Conservation (phyloP, 2,888 invertebrate genomes). For the Liodrosophila aerea region DNA sequence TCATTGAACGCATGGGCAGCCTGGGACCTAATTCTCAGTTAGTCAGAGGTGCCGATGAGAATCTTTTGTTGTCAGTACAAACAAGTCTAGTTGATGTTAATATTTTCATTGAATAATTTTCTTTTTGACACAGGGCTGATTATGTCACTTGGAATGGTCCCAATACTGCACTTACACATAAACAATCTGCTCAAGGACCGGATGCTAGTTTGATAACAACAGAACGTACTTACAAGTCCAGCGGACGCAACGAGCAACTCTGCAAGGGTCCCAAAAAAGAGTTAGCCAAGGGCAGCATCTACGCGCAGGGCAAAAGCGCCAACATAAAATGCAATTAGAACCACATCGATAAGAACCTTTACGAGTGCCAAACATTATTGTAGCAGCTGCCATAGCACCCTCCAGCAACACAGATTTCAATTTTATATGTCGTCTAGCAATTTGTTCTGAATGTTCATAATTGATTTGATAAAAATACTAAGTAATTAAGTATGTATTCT, state of each 20-base stretch:
- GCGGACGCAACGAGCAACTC: slow-evolving; percentile 87
- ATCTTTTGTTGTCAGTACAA: slow-evolving; percentile 88
- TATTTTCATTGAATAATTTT: too few relatives aligned
- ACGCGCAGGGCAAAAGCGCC: slow-evolving; percentile 84
- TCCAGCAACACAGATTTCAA: slow-evolving; percentile 47
- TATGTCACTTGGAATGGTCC: slow-evolving; percentile 93
- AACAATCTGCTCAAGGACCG: slow-evolving; percentile 84
- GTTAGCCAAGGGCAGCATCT: slow-evolving; percentile 90
- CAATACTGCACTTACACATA: slow-evolving; percentile 85
- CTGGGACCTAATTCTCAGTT: slow-evolving; percentile 88
- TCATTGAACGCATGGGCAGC: slow-evolving; percentile 81
- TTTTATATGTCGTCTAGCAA: slow-evolving; percentile 41
- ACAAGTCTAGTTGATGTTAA: too few relatives aligned
- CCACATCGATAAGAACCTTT: background rate
- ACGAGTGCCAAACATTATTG: slow-evolving; percentile 58
- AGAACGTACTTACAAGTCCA: slow-evolving; percentile 83
- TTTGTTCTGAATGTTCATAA: slow-evolving; percentile 46
- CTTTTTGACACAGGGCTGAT: slow-evolving; percentile 86
- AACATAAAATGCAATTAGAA: slow-evolving; percentile 82
- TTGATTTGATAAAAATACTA: slow-evolving; percentile 6
- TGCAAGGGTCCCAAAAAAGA: slow-evolving; percentile 89
- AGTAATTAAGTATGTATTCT: slow-evolving; percentile 49
- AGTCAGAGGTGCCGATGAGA: slow-evolving; percentile 91
- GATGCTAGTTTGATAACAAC: slow-evolving; percentile 82
- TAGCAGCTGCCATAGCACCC: slow-evolving; percentile 25